phyloP scores from a whole-genome alignment of 2,888 invertebrate species.

The Actias luna region DNA sequence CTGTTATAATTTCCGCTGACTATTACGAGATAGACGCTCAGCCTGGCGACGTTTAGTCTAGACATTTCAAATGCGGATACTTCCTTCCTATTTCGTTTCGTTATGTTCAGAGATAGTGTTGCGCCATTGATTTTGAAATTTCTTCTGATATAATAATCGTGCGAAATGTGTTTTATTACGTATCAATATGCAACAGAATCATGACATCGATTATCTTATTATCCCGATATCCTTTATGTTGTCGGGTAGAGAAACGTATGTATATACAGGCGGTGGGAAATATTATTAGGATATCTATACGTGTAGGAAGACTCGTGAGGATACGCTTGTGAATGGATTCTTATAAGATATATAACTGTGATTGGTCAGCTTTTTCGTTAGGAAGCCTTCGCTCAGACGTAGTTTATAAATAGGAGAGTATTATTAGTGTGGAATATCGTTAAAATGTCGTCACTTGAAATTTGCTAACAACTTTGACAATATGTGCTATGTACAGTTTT shows the following conservation, averaged over 20 bases:
- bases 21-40: neutral
- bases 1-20: neutral
- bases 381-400: no score
- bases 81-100: neutral
- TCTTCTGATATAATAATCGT: neutral
- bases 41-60: conserved; percentile 4
- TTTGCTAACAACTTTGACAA: no score
- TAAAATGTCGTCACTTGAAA: no score
- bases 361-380: no score
- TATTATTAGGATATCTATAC: no score
- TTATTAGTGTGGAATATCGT: no score
- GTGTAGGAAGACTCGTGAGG: no score
- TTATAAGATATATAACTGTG: no score
- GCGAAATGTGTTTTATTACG: neutral
- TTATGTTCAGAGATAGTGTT: neutral
- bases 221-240: neutral
- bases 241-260: neutral
- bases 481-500: no score
- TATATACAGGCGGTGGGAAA: no score
- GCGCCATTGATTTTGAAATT: neutral
- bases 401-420: no score
- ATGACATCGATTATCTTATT: neutral
- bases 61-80: conserved; percentile 3
- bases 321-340: no score
- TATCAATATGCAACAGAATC: neutral